Conservation (phyloP, 1,140 invertebrate genomes). For the Nymphalis io region DNA sequence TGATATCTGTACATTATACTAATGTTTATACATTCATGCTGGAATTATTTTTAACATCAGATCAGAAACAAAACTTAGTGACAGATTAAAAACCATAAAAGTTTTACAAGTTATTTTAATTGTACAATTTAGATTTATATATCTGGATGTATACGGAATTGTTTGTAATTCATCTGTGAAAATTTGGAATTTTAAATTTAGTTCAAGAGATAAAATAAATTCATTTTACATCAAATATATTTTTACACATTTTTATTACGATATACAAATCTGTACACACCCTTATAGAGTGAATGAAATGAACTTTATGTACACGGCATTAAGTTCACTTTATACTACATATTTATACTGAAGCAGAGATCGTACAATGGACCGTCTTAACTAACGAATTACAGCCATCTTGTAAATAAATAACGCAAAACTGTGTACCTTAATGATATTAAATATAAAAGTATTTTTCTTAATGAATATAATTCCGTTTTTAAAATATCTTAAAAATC, state of each 20-base stretch:
- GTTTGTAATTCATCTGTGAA: neutral
- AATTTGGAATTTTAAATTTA: neutral
- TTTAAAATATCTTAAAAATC: neutral
- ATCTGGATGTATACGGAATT: neutral
- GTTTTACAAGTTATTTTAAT: neutral
- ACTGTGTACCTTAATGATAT: neutral
- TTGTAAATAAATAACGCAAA: slow-evolving; percentile 8
- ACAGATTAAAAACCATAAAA: neutral
- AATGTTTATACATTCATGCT: slow-evolving; percentile 40
- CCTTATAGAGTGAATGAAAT: neutral
- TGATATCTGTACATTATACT: slow-evolving; percentile 50
- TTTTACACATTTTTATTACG: neutral
- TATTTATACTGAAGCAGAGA: neutral
- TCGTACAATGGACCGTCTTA: slow-evolving; percentile 2
- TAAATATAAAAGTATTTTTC: neutral
- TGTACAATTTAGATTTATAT: neutral
- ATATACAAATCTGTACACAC: slow-evolving; percentile 7
- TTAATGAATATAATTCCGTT: neutral
- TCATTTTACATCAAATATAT: neutral
- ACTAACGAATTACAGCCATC: slow-evolving; percentile 3
- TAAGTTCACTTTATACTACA: slow-evolving; percentile 2
- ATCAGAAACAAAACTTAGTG: slow-evolving; percentile 38
- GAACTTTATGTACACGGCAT: neutral
- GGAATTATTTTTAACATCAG: slow-evolving; percentile 45
- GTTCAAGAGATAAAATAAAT: too few species aligned